phyloP scores from a whole-genome alignment of 2,797 vertebrate genomes.

The Spheniscus humboldti region DNA sequence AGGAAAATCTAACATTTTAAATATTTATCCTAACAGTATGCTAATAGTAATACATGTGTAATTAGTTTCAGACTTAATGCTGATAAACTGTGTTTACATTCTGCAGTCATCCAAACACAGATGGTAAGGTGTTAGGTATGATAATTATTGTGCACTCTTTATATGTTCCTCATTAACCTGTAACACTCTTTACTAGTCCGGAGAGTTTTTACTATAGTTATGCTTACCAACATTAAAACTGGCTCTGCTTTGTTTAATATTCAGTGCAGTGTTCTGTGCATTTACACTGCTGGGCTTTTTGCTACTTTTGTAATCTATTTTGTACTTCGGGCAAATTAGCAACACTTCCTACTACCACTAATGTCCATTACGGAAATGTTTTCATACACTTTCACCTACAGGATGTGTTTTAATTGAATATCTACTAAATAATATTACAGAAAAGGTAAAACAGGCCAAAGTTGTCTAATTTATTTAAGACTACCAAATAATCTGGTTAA shows the following conservation, averaged over 20 bases:
- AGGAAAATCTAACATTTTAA: neutral
- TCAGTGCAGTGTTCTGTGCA: neutral
- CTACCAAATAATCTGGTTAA: neutral
- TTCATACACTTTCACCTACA: constrained; percentile 1
- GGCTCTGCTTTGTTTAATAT: constrained; percentile 20
- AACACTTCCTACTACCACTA: neutral
- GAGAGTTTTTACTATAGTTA: constrained; percentile 28
- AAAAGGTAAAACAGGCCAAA: constrained; percentile 33
- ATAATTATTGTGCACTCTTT: constrained; percentile 40
- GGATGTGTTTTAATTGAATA: constrained; percentile 45
- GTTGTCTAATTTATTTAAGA: constrained; percentile 4
- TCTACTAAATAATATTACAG: constrained; percentile 8
- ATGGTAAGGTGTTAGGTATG: constrained; percentile 42
- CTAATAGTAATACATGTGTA: neutral
- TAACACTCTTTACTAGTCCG: constrained; percentile 16
- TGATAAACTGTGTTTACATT: constrained; percentile 29
- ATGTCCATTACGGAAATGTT: neutral
- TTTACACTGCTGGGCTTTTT: neutral
- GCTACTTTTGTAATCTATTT: neutral
- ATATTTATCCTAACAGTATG: neutral
- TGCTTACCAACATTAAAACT: neutral
- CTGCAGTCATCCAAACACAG: constrained; percentile 22
- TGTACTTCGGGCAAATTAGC: constrained; percentile 16
- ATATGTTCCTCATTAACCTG: constrained; percentile 61
- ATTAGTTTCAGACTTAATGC: neutral